Conservation (phyloP, 92 coral and sea anemone genomes). For the Zoanthus sansibaricus region DNA sequence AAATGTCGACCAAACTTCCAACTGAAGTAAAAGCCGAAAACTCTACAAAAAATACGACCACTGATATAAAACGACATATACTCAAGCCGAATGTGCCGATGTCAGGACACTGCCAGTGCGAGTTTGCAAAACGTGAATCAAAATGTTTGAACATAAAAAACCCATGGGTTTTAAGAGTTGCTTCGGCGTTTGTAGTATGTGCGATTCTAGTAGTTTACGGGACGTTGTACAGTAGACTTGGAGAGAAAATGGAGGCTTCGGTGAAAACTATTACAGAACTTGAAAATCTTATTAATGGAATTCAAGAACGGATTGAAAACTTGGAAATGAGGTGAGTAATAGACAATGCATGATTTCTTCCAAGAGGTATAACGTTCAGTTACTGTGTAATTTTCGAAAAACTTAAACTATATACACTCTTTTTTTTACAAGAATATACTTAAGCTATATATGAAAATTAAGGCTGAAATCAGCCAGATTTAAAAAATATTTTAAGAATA, state of each 20-base stretch:
- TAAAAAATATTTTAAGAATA: too few relatives aligned
- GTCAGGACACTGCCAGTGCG: slow-evolving; percentile 18
- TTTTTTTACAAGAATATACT: too few relatives aligned
- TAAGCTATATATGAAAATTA: too few relatives aligned
- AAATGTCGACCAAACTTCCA: slow-evolving; percentile 46
- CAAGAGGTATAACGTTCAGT: not conserved
- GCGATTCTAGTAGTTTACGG: slow-evolving; percentile 37
- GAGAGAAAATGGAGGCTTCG: slow-evolving; percentile 27
- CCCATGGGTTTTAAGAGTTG: slow-evolving; percentile 34
- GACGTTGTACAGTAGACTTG: slow-evolving; percentile 28
- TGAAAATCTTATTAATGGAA: slow-evolving; percentile 30
- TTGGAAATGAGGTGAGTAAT: slow-evolving; percentile 25
- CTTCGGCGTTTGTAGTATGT: slow-evolving; percentile 11
- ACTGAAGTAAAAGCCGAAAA: slow-evolving; percentile 39
- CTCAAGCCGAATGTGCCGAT: slow-evolving; percentile 16
- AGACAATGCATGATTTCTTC: not conserved
- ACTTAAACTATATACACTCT: not conserved
- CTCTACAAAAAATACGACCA: slow-evolving; percentile 11
- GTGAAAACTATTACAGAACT: slow-evolving; percentile 24
- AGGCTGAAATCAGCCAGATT: too few relatives aligned
- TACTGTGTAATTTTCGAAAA: too few relatives aligned
- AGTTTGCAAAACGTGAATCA: slow-evolving; percentile 12
- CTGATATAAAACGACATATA: slow-evolving; percentile 27
- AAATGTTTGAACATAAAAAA: slow-evolving; percentile 16
- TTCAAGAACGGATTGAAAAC: slow-evolving; percentile 30